These are phyloP conservation scores for Euglossa dilemma DNA, from an alignment of 1,140 invertebrate genomes.

Conservation along the genomic window DNA sequence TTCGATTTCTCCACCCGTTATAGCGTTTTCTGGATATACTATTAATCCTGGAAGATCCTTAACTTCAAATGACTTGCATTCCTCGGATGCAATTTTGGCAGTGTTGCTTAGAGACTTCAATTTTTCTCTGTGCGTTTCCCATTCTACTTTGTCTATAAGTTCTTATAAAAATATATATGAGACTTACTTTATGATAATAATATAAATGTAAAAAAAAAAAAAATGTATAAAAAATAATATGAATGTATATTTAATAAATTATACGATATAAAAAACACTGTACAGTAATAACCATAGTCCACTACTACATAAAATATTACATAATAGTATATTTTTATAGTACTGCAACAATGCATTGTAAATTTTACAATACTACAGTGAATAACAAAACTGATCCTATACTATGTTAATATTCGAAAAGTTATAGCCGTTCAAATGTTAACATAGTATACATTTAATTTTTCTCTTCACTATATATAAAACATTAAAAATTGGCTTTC, in stretches of 20 bases:
- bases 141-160: slow-evolving; percentile 71
- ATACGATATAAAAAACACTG: background rate
- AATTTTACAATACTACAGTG: too few species aligned
- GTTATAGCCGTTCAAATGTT: too few species aligned
- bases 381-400: too few species aligned
- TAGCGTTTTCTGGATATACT: slow-evolving; percentile 71
- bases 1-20: background rate
- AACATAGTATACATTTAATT: too few species aligned
- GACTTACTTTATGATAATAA: background rate
- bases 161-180: background rate
- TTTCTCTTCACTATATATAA: too few species aligned
- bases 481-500: too few species aligned
- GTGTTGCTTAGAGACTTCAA: slow-evolving; percentile 76
- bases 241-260: background rate
- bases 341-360: too few species aligned
- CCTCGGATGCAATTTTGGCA: slow-evolving; percentile 68
- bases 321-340: too few species aligned
- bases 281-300: background rate
- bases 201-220: too few species aligned
- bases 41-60: slow-evolving; percentile 70
- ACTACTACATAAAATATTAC: too few species aligned
- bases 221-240: too few species aligned
- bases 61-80: slow-evolving; percentile 69
- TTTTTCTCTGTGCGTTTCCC: slow-evolving; percentile 77
- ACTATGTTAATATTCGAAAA: too few species aligned